Conservation (phyloP, 2,797 vertebrate genomes). For the Stomatorhinus walkeri region DNA sequence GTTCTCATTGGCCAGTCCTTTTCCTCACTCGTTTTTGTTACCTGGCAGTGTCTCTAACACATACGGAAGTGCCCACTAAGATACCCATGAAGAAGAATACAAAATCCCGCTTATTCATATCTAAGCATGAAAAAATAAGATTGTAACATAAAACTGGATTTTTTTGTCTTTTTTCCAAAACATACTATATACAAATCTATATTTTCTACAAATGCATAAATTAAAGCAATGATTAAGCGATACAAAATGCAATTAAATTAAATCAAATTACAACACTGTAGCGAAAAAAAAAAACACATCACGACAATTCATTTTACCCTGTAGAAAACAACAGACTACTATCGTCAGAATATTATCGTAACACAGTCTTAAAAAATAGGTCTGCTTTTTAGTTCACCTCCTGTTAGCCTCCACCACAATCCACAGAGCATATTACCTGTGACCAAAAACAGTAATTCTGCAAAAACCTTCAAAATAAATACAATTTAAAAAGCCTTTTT, state of each 20-base stretch:
- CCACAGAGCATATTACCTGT: constrained; percentile 73
- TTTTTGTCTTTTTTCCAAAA: constrained; percentile 52
- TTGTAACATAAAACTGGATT: constrained; percentile 75
- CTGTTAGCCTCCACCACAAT: constrained; percentile 69
- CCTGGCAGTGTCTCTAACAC: constrained; percentile 91
- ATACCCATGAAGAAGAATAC: constrained; percentile 69
- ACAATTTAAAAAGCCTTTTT: constrained; percentile 74
- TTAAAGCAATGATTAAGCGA: constrained; percentile 83
- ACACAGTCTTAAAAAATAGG: constrained; percentile 68
- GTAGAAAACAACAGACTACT: constrained; percentile 85
- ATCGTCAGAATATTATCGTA: constrained; percentile 66
- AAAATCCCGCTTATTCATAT: constrained; percentile 69
- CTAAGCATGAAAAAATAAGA: constrained; percentile 76
- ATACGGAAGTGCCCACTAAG: constrained; percentile 75
- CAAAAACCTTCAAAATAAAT: constrained; percentile 82
- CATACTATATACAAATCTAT: constrained; percentile 93
- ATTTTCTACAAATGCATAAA: constrained; percentile 92
- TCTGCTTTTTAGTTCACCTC: constrained; percentile 66
- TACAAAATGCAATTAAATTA: constrained; percentile 85
- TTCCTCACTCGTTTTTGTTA: constrained; percentile 45
- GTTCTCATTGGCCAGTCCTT: constrained; percentile 67
- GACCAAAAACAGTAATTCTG: constrained; percentile 71
- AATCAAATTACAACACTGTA: constrained; percentile 80
- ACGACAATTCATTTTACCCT: constrained; percentile 96
- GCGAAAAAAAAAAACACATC: constrained; percentile 84